phyloP scores from a whole-genome alignment of 30 jellyfish, hydroid and myxozoan genomes.

The Rhopilema esculentum region DNA sequence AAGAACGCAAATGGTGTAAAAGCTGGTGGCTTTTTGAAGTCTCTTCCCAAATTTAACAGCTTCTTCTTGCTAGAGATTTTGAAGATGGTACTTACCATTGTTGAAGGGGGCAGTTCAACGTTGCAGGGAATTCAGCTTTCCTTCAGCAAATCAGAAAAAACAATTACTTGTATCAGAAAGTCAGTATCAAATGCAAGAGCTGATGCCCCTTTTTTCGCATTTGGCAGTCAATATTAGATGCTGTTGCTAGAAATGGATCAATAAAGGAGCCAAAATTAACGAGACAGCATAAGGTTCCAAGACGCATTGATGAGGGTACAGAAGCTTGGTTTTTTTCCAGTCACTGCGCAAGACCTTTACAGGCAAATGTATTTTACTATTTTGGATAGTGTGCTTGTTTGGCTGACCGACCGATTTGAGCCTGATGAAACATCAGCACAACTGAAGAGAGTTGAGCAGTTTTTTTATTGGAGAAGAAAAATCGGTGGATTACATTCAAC shows the following conservation, averaged over 20 bases:
- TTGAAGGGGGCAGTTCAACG: conserved; percentile 40
- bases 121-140: conserved; percentile 38
- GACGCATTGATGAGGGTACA: conserved; percentile 34
- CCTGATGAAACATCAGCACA: conserved; percentile 53
- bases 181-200: conserved; percentile 31
- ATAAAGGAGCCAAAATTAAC: conserved; percentile 41
- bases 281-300: conserved; percentile 44
- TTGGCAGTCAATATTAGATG: conserved; percentile 8
- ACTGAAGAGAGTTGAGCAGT: conserved; percentile 31
- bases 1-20: conserved; percentile 58
- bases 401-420: conserved; percentile 54
- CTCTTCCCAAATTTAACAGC: conserved; percentile 32
- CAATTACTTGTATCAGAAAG: conserved; percentile 28
- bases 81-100: conserved; percentile 39
- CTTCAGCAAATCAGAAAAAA: conserved; percentile 43
- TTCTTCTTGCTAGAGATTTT: conserved; percentile 55
- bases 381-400: conserved; percentile 24
- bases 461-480: conserved; percentile 46
- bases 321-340: conserved; percentile 25
- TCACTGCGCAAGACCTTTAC: conserved; percentile 34
- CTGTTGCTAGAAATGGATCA: neutral
- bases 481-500: conserved; percentile 24
- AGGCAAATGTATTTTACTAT: conserved; percentile 1
- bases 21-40: conserved; percentile 51
- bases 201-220: neutral